Conservation (phyloP, 2,888 invertebrate genomes). For the Pyralis farinalis region DNA sequence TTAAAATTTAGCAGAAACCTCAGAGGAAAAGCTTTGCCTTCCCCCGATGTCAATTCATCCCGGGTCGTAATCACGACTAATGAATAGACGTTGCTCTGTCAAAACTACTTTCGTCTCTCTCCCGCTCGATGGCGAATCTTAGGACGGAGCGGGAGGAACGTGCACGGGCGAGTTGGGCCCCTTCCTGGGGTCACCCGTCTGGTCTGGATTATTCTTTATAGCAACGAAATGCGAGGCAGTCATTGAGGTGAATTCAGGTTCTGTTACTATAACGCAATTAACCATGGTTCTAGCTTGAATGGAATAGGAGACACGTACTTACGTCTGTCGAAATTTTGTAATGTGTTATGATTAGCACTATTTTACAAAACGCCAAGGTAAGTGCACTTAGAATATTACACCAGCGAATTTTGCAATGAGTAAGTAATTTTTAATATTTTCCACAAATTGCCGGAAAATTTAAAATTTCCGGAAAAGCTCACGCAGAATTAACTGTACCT, state of each 20-base stretch:
- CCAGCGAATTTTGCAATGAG: no score
- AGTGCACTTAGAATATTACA: no score
- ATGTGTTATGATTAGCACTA: no score
- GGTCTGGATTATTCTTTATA: slow-evolving; percentile 76
- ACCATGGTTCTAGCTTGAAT: slow-evolving; percentile 54
- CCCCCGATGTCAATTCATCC: slow-evolving; percentile 78
- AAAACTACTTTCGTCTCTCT: slow-evolving; percentile 54
- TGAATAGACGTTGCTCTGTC: slow-evolving; percentile 66
- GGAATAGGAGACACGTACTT: slow-evolving; percentile 15
- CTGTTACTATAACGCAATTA: slow-evolving; percentile 69
- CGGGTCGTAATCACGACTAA: slow-evolving; percentile 71
- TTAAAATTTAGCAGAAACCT: slow-evolving; percentile 70
- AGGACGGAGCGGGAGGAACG: slow-evolving; percentile 50
- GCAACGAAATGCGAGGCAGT: slow-evolving; percentile 72
- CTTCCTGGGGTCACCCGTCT: slow-evolving; percentile 51
- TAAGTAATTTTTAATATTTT: no score
- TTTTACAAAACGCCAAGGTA: no score
- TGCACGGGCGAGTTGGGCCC: slow-evolving; percentile 46
- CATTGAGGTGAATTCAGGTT: slow-evolving; percentile 71
- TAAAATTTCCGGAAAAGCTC: no score
- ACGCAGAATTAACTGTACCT: no score
- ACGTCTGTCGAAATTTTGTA: no score
- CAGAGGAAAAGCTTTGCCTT: slow-evolving; percentile 67
- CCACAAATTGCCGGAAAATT: no score
- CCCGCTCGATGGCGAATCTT: slow-evolving; percentile 30